Evolutionary conservation across 2,113 vertebrate genomes (phyloP), one percentile per base, ranked within the genome.

Genomic region (Penelope pileata): DNA sequence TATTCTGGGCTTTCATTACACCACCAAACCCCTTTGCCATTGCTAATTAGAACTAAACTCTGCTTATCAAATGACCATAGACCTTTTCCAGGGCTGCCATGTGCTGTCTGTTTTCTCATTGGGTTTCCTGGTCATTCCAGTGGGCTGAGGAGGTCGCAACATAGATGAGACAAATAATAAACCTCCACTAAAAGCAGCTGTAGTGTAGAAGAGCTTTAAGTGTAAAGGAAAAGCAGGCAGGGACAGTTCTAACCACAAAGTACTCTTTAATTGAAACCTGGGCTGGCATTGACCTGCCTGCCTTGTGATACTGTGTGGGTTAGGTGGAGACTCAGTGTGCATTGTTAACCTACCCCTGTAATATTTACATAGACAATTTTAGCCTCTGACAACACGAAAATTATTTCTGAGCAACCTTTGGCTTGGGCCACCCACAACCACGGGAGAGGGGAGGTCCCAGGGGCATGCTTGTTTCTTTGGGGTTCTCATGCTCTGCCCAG

Each of bases 91-190:
- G 62, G 13, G 51, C 45, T 94, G 79, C 48, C 40, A 4, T 16
- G 27, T 72, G 34, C 34, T 62, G 4, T 38, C 59, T 70, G 34
- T 68, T 76, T 51, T 90, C 34, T 90, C 45, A 0, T 0, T 56
- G 66, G 43, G 16, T 85, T 94, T 95, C 36, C 54, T 63, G 50
- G 22, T 76, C 24, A 34, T 90, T 83, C n/a, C 27, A 83, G 45
- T 73, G 83, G 62, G 29, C 4, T 83, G 59, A 80, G 75, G 72
- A 91, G 63, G 18, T 67, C 6, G 3, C 53, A 38, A 51, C 26
- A 30, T 79, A 80, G 70, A 81, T 34, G 42, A 74, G 32, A 59
- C 86, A 86, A 89, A 84, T 67, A 92, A 89, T 59, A 89, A 92
- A 79, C 21, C 38, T 92, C 42, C 69, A 47, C 32, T 75, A 85